A percentile compares a stretch with the other conserved stretches of the same genome.
Evolutionary conservation across 2,888 invertebrate genomes (phyloP).

Genomic region (Apodemia hepburni): DNA sequence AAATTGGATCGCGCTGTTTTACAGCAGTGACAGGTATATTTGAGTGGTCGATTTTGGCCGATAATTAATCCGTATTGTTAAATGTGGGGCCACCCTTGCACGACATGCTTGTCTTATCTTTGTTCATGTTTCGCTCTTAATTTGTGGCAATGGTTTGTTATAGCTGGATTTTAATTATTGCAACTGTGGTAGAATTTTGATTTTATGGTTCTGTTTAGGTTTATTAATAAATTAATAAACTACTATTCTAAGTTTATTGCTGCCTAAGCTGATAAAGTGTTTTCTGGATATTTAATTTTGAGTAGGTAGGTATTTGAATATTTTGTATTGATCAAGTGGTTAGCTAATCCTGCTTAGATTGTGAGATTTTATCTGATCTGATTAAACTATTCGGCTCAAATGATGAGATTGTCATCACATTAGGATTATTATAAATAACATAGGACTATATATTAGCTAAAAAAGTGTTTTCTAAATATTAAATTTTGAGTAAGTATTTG

Average conservation of each 20-base stretch:
- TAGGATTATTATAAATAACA: too few species aligned
- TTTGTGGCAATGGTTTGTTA: slow-evolving; percentile 18
- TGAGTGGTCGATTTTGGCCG: slow-evolving; percentile 74
- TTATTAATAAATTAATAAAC: neutral
- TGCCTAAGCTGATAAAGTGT: neutral
- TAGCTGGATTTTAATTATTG: slow-evolving; percentile 7
- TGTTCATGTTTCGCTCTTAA: slow-evolving; percentile 29
- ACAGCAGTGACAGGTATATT: slow-evolving; percentile 77
- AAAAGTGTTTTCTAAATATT: neutral
- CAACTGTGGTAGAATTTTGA: neutral
- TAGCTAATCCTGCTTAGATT: too few species aligned
- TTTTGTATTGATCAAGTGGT: too few species aligned
- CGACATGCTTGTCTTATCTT: slow-evolving; percentile 42
- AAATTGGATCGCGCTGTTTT: slow-evolving; percentile 71
- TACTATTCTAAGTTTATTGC: neutral
- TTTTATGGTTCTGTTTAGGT: neutral
- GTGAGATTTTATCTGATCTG: too few species aligned
- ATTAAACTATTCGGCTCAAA: too few species aligned
- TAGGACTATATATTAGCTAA: too few species aligned
- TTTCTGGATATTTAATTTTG: neutral
- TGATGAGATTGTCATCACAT: too few species aligned
- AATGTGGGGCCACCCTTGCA: slow-evolving; percentile 73
- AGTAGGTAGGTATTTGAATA: too few species aligned
- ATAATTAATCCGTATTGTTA: slow-evolving; percentile 79
- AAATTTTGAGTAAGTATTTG: too few species aligned